Evolutionary conservation across 2,888 invertebrate genomes (phyloP).

Genomic region (Ypsolopha sequella): DNA sequence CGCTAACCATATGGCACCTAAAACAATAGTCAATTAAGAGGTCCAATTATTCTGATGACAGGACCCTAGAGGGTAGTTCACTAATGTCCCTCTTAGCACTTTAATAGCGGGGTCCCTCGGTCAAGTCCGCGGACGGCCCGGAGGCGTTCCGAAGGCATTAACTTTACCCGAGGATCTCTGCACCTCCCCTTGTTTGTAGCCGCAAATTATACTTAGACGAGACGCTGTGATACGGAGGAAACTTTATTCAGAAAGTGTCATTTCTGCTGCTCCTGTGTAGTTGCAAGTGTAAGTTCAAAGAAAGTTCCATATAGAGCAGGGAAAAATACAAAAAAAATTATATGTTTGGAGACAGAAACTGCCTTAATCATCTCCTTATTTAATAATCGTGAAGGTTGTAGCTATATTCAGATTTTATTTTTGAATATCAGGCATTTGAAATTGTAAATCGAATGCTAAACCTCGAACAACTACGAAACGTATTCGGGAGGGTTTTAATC

Average conservation of each 20-base stretch:
- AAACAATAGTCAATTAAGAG: conserved; percentile 52
- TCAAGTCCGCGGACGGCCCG: conserved; percentile 54
- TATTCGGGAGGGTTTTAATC: no score
- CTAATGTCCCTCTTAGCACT: conserved; percentile 68
- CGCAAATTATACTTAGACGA: conserved; percentile 39
- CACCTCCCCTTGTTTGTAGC: conserved; percentile 61
- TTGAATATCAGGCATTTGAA: no score
- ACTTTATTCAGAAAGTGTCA: background rate
- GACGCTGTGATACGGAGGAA: background rate
- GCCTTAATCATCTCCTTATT: no score
- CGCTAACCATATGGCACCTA: background rate
- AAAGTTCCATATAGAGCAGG: no score
- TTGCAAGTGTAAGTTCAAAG: no score
- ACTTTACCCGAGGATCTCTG: conserved; percentile 23
- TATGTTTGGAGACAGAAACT: no score
- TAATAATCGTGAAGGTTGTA: no score
- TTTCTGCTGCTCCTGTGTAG: no score
- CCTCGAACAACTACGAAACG: no score
- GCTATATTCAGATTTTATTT: no score
- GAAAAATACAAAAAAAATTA: no score
- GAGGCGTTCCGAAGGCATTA: conserved; percentile 56
- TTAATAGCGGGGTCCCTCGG: conserved; percentile 57
- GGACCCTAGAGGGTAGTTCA: conserved; percentile 42
- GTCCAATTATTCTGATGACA: conserved; percentile 63
- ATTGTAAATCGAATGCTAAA: no score